Conservation (phyloP, 2,888 invertebrate species). For the Minunthozetes semirufus region DNA sequence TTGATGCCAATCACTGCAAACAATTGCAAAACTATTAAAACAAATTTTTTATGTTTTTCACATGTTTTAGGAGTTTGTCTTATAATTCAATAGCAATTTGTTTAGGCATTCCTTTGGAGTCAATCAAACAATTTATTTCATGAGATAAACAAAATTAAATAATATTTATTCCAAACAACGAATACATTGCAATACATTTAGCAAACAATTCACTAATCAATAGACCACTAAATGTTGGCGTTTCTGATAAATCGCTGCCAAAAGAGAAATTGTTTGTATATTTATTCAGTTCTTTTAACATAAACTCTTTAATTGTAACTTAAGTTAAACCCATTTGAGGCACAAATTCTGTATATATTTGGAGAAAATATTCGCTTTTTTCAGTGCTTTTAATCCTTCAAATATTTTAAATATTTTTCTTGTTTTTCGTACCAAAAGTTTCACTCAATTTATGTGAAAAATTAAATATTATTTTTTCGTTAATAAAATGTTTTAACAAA, state of each 20-base stretch:
- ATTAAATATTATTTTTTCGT: neutral
- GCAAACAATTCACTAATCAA: constrained; percentile 12
- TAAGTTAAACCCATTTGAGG: neutral
- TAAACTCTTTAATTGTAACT: constrained; percentile 21
- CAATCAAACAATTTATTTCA: constrained; percentile 12
- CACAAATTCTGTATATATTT: neutral
- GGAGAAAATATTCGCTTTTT: neutral
- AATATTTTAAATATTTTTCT: neutral
- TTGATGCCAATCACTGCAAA: neutral
- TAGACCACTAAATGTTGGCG: neutral
- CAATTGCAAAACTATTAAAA: neutral
- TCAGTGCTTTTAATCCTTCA: neutral
- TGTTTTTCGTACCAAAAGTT: neutral
- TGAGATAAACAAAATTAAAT: neutral
- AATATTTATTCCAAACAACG: constrained; percentile 7
- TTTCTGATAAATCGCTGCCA: neutral
- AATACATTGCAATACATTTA: too few species aligned
- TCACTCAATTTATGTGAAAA: neutral
- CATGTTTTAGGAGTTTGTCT: neutral
- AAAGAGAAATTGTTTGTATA: constrained; percentile 21
- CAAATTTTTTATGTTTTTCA: neutral
- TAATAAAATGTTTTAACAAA: too few species aligned
- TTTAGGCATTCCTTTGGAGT: neutral
- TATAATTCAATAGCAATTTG: neutral
- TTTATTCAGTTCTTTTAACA: constrained; percentile 13